phyloP scores from a whole-genome alignment of 2,113 vertebrate genomes.

The Phylloscopus trochilus region DNA sequence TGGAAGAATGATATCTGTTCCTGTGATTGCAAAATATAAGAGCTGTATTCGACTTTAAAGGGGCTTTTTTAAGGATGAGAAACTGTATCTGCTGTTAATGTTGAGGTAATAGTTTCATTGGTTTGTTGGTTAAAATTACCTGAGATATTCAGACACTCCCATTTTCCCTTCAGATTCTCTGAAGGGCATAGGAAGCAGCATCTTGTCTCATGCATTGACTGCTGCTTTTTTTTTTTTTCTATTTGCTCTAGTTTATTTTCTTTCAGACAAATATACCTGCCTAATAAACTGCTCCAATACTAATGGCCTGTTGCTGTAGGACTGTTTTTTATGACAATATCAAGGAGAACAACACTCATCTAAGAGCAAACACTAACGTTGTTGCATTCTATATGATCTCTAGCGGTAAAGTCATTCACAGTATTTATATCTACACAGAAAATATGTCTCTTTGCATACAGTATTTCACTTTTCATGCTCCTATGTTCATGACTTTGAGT shows the following conservation, averaged over 20 bases:
- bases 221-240: background rate
- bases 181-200: background rate
- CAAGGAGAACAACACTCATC: background rate
- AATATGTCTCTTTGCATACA: background rate
- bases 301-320: background rate
- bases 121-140: constrained; percentile 43
- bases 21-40: background rate
- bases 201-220: constrained; percentile 17
- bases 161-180: background rate
- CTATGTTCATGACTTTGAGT: background rate
- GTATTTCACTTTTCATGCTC: background rate
- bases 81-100: background rate
- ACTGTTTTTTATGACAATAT: background rate
- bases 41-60: background rate
- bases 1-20: background rate
- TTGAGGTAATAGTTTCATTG: constrained; percentile 5
- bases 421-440: background rate
- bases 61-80: background rate
- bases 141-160: background rate
- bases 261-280: background rate
- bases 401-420: background rate
- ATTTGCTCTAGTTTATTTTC: background rate
- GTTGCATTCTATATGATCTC: background rate
- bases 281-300: constrained; percentile 44
- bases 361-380: background rate